Conservation (phyloP, 2,888 invertebrate species). For the Xestia ashworthii region DNA sequence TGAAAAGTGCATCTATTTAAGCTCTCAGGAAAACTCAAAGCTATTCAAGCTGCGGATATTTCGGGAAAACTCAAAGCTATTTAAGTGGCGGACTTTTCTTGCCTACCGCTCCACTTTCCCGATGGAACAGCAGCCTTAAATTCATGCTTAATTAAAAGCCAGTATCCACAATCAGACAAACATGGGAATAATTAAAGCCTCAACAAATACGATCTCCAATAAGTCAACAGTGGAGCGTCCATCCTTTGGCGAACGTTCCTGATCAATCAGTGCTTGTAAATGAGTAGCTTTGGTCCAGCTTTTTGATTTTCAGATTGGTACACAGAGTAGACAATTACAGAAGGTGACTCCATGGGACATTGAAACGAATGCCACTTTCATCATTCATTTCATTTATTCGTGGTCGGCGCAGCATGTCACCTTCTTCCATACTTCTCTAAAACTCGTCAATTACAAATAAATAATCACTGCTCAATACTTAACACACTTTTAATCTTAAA, state of each 20-base stretch:
- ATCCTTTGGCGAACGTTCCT: slow-evolving; percentile 19
- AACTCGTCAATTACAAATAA: too few species aligned
- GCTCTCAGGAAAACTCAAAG: not conserved
- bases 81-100: not conserved
- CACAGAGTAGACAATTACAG: slow-evolving; percentile 9
- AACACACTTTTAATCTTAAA: too few species aligned
- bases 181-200: slow-evolving; percentile 41
- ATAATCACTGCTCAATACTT: too few species aligned
- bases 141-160: slow-evolving; percentile 20
- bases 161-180: slow-evolving; percentile 24
- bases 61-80: not conserved
- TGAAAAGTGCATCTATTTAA: not conserved
- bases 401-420: too few species aligned
- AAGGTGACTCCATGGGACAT: slow-evolving; percentile 11
- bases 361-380: not conserved
- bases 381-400: too few species aligned
- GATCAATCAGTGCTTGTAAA: slow-evolving; percentile 44
- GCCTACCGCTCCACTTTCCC: not conserved
- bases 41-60: not conserved
- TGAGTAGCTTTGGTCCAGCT: slow-evolving; percentile 16
- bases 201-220: slow-evolving; percentile 30
- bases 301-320: too few species aligned
- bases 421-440: too few species aligned
- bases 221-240: slow-evolving; percentile 27
- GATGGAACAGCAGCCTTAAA: not conserved